These are phyloP conservation scores for Menidia beryllina DNA, from an alignment of 2,113 vertebrate genomes.

Conservation along the genomic window DNA sequence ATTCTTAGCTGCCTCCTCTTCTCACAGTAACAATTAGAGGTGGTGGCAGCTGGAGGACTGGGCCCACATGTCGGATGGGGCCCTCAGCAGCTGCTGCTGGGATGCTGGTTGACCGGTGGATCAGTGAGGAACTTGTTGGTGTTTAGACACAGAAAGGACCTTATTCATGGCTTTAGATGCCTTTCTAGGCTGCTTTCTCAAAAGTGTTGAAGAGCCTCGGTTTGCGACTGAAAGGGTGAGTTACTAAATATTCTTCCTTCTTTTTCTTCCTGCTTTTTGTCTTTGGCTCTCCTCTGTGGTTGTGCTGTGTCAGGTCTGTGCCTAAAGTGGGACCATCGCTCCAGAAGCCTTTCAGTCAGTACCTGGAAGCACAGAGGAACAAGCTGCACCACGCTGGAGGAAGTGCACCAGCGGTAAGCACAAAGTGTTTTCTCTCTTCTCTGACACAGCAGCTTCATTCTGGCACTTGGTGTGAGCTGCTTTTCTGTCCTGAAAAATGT, in stretches of 20 bases:
- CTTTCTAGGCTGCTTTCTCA: background rate
- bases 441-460: background rate
- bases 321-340: constrained; percentile 92
- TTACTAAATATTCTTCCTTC: constrained; percentile 51
- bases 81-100: constrained; percentile 23
- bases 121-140: constrained; percentile 22
- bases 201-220: background rate
- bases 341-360: constrained; percentile 97
- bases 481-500: background rate
- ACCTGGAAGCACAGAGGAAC: constrained; percentile 94
- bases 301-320: constrained; percentile 83
- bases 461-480: background rate
- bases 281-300: constrained; percentile 23
- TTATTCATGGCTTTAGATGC: constrained; percentile 24
- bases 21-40: constrained; percentile 60
- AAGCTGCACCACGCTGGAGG: constrained; percentile 91
- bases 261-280: constrained; percentile 14
- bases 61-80: constrained; percentile 40
- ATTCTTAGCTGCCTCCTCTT: constrained; percentile 80
- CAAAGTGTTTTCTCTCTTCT: background rate
- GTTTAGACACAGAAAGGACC: constrained; percentile 37
- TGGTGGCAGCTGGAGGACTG: constrained; percentile 28
- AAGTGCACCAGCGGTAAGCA: constrained; percentile 87
- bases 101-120: constrained; percentile 25
- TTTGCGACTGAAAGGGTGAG: constrained; percentile 80